phyloP scores from a whole-genome alignment of 2,888 invertebrate genomes.

The Melanchra persicariae region DNA sequence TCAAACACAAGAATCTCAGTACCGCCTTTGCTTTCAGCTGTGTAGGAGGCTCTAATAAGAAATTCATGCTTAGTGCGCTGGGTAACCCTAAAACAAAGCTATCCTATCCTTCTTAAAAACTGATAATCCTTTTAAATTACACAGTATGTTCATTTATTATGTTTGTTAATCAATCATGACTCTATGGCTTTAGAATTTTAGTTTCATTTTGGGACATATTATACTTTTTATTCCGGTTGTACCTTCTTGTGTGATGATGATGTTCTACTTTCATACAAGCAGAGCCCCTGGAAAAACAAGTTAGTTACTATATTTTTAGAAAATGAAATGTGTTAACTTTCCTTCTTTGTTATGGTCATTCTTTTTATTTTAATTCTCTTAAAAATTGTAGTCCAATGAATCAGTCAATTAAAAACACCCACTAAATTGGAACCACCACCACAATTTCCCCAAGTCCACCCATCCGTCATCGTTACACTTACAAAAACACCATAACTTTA shows the following conservation, averaged over 20 bases:
- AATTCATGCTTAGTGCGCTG: background rate
- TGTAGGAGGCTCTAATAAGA: background rate
- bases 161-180: background rate
- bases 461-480: constrained; percentile 62
- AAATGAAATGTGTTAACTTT: background rate
- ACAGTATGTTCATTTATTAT: background rate
- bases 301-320: no score
- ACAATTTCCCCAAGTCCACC: constrained; percentile 30
- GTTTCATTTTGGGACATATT: no score
- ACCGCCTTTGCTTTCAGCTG: background rate
- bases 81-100: background rate
- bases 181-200: no score
- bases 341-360: background rate
- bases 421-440: constrained; percentile 16
- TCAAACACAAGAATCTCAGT: background rate
- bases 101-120: background rate
- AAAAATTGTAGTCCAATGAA: background rate
- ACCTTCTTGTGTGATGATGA: no score
- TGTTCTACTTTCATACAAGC: no score
- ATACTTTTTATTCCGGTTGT: no score
- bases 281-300: no score
- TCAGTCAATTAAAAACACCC: constrained; percentile 17
- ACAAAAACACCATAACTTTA: constrained; percentile 62
- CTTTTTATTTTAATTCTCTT: background rate
- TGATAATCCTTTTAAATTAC: background rate